phyloP scores from a whole-genome alignment of 2,113 vertebrate genomes.

The Ursus arctos region DNA sequence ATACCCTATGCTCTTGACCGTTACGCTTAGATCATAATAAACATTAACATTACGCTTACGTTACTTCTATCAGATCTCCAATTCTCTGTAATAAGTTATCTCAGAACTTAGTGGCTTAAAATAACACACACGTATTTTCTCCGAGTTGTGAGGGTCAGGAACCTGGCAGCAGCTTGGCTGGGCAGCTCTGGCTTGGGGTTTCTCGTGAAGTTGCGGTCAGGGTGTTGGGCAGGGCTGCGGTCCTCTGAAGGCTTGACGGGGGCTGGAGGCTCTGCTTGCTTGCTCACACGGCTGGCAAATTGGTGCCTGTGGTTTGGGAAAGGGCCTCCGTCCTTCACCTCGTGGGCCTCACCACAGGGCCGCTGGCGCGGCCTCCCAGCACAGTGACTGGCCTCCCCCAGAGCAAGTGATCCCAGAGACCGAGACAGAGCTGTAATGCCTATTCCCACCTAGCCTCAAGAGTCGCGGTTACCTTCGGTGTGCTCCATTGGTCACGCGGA shows the following conservation, averaged over 20 bases:
- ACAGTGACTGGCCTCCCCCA: background rate
- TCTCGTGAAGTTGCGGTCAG: background rate
- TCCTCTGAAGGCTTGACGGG: background rate
- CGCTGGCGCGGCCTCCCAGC: background rate
- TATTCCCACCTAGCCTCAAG: background rate
- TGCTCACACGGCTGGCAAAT: fast-evolving
- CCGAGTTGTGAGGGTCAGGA: background rate
- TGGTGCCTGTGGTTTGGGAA: background rate
- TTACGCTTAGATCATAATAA: background rate
- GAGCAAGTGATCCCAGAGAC: background rate
- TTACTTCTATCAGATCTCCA: background rate
- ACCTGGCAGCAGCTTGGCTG: background rate
- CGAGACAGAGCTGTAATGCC: background rate
- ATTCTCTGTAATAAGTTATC: background rate
- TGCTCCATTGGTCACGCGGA: background rate
- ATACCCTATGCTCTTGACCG: too few species aligned
- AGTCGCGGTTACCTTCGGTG: too few species aligned
- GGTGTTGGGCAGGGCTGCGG: background rate
- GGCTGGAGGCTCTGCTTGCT: background rate
- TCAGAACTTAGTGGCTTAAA: background rate
- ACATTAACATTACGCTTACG: background rate
- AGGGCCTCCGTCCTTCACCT: background rate
- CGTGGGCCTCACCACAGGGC: background rate
- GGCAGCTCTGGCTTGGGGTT: background rate
- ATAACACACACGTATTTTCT: background rate